phyloP scores from a whole-genome alignment of 2,888 invertebrate species.

The Heliconius ethilla region DNA sequence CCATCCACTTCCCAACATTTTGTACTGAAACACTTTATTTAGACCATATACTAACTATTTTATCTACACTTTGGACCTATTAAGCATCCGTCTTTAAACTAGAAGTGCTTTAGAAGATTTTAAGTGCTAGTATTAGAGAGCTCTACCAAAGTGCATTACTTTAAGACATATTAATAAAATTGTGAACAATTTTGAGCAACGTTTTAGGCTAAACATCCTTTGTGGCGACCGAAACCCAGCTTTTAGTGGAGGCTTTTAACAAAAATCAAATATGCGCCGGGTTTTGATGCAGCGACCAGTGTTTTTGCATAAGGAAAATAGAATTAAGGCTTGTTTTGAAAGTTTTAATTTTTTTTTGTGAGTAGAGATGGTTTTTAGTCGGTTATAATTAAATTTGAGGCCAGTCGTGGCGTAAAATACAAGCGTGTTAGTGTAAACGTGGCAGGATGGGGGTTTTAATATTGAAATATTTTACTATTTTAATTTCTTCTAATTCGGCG shows the following conservation, averaged over 20 bases:
- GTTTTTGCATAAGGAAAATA: slow-evolving; percentile 19
- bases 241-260: slow-evolving; percentile 52
- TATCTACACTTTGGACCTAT: slow-evolving; percentile 18
- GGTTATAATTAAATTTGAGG: no score
- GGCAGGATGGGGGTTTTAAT: no score
- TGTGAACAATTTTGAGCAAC: slow-evolving; percentile 38
- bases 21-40: background rate
- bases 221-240: slow-evolving; percentile 50
- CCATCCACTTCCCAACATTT: background rate
- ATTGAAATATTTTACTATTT: no score
- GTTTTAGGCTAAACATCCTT: slow-evolving; percentile 48
- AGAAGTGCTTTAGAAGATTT: slow-evolving; percentile 21
- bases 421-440: no score
- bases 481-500: no score
- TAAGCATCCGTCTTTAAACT: slow-evolving; percentile 22
- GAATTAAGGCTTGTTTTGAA: background rate
- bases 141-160: slow-evolving; percentile 40
- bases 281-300: slow-evolving; percentile 21
- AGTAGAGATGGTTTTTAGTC: no score
- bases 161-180: slow-evolving; percentile 44
- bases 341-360: background rate
- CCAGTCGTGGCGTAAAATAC: no score
- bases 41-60: slow-evolving; percentile 15
- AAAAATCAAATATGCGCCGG: slow-evolving; percentile 47
- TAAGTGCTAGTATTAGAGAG: slow-evolving; percentile 33